phyloP scores from a whole-genome alignment of 2,888 invertebrate species.

The Habroteleia sp. region DNA sequence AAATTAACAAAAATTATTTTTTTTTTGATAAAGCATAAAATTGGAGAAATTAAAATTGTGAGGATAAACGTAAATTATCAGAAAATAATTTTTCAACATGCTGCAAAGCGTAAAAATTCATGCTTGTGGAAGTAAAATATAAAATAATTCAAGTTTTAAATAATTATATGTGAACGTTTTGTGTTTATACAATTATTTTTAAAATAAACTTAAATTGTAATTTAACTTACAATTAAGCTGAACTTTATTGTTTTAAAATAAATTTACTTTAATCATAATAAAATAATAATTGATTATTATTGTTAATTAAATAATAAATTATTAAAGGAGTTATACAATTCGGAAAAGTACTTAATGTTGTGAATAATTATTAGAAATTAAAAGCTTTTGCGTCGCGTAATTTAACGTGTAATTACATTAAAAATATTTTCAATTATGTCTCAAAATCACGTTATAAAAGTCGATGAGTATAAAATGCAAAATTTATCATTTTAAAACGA shows the following conservation, averaged over 20 bases:
- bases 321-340: constrained; percentile 37
- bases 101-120: constrained; percentile 37
- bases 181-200: no score
- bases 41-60: constrained; percentile 29
- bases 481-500: constrained; percentile 47
- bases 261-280: constrained; percentile 36
- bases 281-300: constrained; percentile 44
- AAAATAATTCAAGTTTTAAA: constrained; percentile 38
- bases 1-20: constrained; percentile 15
- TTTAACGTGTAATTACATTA: constrained; percentile 47
- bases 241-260: constrained; percentile 29
- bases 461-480: constrained; percentile 40
- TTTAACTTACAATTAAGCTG: constrained; percentile 26
- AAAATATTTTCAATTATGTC: constrained; percentile 54
- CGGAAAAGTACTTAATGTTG: constrained; percentile 43
- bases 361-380: constrained; percentile 50
- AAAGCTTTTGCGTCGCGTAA: constrained; percentile 49
- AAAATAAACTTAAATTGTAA: constrained; percentile 41
- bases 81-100: constrained; percentile 22
- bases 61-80: constrained; percentile 31
- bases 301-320: constrained; percentile 43
- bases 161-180: constrained; percentile 37
- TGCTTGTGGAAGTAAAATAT: constrained; percentile 18
- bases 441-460: constrained; percentile 47
- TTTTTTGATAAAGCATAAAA: constrained; percentile 32